Evolutionary conservation across 2,797 vertebrate species (phyloP).

Genomic region (Tangara arthus): DNA sequence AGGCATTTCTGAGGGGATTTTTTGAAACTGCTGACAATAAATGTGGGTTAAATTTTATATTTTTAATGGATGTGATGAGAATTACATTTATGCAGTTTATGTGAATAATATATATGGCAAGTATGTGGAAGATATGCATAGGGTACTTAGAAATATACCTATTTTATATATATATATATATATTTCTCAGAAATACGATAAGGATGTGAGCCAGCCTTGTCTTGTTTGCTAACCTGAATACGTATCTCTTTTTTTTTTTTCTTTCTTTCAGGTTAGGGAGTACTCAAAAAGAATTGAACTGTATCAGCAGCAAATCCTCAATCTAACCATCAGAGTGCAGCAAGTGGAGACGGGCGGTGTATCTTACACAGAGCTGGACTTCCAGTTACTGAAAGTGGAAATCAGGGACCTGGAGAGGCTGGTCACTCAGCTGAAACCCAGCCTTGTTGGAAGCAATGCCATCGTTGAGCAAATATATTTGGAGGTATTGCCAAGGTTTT

Average conservation of each 20-base stretch:
- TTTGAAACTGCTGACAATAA: not conserved
- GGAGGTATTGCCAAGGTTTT: slow-evolving; percentile 76
- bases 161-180: not conserved
- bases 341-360: slow-evolving; percentile 73
- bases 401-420: slow-evolving; percentile 80
- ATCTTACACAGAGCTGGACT: slow-evolving; percentile 84
- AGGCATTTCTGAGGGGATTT: slow-evolving; percentile 19
- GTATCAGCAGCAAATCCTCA: slow-evolving; percentile 78
- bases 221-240: not conserved
- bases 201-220: not conserved
- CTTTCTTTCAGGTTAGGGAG: slow-evolving; percentile 72
- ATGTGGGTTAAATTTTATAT: slow-evolving; percentile 1
- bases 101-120: not conserved
- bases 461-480: slow-evolving; percentile 77
- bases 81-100: not conserved
- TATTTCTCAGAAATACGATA: not conserved
- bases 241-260: not conserved
- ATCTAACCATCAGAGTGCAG: slow-evolving; percentile 75
- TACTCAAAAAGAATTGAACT: slow-evolving; percentile 73
- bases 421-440: slow-evolving; percentile 76
- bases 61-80: not conserved
- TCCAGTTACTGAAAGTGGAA: slow-evolving; percentile 83
- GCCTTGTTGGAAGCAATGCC: slow-evolving; percentile 65
- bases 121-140: not conserved
- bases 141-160: not conserved